phyloP scores from a whole-genome alignment of 2,113 vertebrate genomes.

The Petrocephalus zakoni region DNA sequence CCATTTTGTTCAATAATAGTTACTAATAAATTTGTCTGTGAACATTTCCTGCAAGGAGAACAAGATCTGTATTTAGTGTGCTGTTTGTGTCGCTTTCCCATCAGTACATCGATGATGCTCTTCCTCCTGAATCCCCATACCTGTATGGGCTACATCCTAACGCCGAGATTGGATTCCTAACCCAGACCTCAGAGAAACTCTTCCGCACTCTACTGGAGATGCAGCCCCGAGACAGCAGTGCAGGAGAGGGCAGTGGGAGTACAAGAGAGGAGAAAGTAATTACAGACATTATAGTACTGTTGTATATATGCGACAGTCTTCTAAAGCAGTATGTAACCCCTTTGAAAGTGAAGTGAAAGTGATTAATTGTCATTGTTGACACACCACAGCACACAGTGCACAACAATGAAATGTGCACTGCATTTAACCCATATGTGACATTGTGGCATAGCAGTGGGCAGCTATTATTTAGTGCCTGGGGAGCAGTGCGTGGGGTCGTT shows the following conservation, averaged over 20 bases:
- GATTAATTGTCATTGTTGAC: too few species aligned
- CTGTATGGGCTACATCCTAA: slow-evolving; percentile 94
- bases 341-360: background rate
- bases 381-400: too few species aligned
- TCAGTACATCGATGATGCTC: slow-evolving; percentile 79
- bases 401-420: too few species aligned
- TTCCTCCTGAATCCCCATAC: slow-evolving; percentile 83
- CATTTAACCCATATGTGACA: too few species aligned
- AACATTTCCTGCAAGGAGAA: slow-evolving; percentile 20
- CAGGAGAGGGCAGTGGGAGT: slow-evolving; percentile 47
- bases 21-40: background rate
- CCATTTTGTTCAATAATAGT: background rate
- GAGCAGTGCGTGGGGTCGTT: too few species aligned
- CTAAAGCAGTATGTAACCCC: background rate
- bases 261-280: slow-evolving; percentile 79
- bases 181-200: slow-evolving; percentile 82
- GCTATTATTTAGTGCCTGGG: too few species aligned
- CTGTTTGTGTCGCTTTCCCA: slow-evolving; percentile 16
- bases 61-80: background rate
- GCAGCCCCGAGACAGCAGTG: slow-evolving; percentile 72
- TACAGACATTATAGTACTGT: too few species aligned
- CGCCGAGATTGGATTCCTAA: slow-evolving; percentile 88
- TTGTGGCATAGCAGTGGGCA: too few species aligned
- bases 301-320: background rate
- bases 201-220: slow-evolving; percentile 81